Evolutionary conservation across 2,113 vertebrate species (phyloP).

Genomic region (Dipodomys stephensi): DNA sequence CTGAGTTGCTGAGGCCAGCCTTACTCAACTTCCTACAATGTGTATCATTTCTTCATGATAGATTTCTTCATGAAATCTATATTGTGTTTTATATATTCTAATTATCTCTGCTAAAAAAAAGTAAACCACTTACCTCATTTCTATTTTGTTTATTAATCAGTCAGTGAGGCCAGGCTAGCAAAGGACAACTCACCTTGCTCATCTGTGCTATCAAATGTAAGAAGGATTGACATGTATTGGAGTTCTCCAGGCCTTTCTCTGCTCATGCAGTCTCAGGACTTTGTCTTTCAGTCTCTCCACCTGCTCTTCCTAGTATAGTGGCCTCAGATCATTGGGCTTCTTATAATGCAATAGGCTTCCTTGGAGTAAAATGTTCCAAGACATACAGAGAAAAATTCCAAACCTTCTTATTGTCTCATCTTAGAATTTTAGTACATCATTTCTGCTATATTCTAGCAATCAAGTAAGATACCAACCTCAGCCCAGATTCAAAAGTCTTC

Average conservation of each 20-base stretch:
- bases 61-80: not conserved
- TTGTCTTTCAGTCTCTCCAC: not conserved
- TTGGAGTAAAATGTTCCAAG: not conserved
- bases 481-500: not conserved
- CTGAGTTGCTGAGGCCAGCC: not conserved
- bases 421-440: not conserved
- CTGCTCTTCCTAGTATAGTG: not conserved
- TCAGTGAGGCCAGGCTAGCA: not conserved
- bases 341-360: not conserved
- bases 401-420: not conserved
- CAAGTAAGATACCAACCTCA: not conserved
- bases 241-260: not conserved
- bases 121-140: not conserved
- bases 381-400: not conserved
- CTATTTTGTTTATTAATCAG: not conserved
- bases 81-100: not conserved
- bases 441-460: not conserved
- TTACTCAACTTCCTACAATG: not conserved
- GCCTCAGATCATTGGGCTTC: not conserved
- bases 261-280: not conserved
- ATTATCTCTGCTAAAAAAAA: not conserved
- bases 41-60: not conserved
- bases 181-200: not conserved
- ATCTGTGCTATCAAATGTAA: not conserved
- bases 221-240: rapidly evolving